Evolutionary conservation across 2,888 invertebrate genomes (phyloP), one percentile per base, ranked within the genome.

Genomic region (Myopa testacea): DNA sequence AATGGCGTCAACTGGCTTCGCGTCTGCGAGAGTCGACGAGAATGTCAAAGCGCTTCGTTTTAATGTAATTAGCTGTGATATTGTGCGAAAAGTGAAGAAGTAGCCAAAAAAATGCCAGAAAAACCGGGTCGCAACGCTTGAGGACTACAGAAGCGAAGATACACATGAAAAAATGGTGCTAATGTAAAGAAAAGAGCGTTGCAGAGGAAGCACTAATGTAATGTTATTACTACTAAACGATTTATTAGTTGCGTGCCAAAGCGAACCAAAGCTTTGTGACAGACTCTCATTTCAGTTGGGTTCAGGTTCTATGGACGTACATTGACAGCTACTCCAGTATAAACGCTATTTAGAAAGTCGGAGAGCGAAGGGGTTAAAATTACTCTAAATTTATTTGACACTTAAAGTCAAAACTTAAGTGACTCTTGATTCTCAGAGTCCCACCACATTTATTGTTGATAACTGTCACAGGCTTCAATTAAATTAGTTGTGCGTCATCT

Each of bases 11-110:
- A 34, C 12, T 63, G 52, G 63, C 70, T 65, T 37, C 34, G 5
- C 4, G 4, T 19, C 26, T 4, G 10, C 40, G 50, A 63, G 19
- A 63, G 40, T 37, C 19, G 73, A 19, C 45, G 68, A 67, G 63
- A 52, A 68, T 77, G 65, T 77, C 67, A 77, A 72, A 77, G 77
- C 58, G 70, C 70, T 71, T 72, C 58, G 65, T 77, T 77, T 71
- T 65, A 77, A 77, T 72, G 65, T 72, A 77, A 77, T 77, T 77
- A 77, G 62, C 45, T 70, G 58, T 69, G 34, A 37, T 37, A 65
- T 37, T 34, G 16, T 26, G 38, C 63, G 65, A 14, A 65, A 19
- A 10, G 4, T 26, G 63, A 26, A 19, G 26, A 34, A 26, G 34
- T 16, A 3, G 19, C 10, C 4, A 26, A 63, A 63, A 34, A 26